These are phyloP conservation scores for Aldabrachelys gigantea DNA, from an alignment of 2,113 vertebrate species.

Conservation along the genomic window DNA sequence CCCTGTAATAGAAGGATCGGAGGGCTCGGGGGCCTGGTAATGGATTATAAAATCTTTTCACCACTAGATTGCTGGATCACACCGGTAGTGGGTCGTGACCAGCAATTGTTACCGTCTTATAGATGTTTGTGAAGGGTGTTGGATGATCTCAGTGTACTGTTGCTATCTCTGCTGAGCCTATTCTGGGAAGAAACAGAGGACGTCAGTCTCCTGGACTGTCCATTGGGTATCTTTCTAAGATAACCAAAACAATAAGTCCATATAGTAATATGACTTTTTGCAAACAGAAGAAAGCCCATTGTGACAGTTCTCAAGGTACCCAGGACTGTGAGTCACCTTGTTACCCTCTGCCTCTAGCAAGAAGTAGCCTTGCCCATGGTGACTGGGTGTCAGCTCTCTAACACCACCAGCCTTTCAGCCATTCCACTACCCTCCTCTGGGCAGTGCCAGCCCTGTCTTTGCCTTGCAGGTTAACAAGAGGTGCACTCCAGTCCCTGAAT, in stretches of 20 bases:
- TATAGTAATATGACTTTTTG: slow-evolving; percentile 18
- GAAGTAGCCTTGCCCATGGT: neutral
- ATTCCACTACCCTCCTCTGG: neutral
- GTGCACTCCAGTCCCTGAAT: neutral
- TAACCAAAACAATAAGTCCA: slow-evolving; percentile 22
- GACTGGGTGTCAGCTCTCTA: neutral
- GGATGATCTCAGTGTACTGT: neutral
- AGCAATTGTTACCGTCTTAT: neutral
- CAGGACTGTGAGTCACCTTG: neutral
- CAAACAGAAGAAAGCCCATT: slow-evolving; percentile 30
- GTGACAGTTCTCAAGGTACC: neutral
- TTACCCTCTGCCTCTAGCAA: neutral
- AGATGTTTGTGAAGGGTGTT: neutral
- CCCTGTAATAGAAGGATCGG: neutral
- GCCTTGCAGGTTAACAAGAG: no score
- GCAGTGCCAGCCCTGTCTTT: no score
- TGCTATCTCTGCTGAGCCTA: neutral
- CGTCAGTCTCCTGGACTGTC: neutral
- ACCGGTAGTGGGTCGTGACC: neutral
- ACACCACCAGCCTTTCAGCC: neutral
- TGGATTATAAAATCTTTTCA: neutral
- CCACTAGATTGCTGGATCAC: neutral
- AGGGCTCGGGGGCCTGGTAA: neutral
- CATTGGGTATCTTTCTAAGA: slow-evolving; percentile 35
- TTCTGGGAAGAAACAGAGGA: slow-evolving; percentile 22